Conservation (phyloP, 2,888 invertebrate species). For the Chouioia cunea region DNA sequence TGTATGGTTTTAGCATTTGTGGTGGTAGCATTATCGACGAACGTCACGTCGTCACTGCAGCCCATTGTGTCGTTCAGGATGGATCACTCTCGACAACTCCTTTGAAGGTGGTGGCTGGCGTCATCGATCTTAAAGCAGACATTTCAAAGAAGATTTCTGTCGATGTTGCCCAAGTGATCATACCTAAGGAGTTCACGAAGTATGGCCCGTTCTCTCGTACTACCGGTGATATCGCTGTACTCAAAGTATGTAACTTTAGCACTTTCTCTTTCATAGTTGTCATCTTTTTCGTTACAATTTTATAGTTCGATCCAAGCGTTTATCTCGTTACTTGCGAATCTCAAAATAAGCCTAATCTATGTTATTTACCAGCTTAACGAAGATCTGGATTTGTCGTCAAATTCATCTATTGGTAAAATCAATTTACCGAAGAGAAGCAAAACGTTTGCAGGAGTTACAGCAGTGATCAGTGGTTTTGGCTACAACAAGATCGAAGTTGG, state of each 20-base stretch:
- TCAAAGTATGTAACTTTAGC: slow-evolving; percentile 6
- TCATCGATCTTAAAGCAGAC: neutral
- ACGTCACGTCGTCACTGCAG: slow-evolving; percentile 10
- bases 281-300: neutral
- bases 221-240: slow-evolving; percentile 15
- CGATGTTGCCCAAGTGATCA: slow-evolving; percentile 3
- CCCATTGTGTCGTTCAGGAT: slow-evolving; percentile 12
- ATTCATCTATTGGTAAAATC: neutral
- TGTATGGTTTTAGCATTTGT: neutral
- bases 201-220: neutral
- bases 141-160: too few species aligned
- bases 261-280: neutral
- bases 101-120: slow-evolving; percentile 5
- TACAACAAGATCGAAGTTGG: neutral
- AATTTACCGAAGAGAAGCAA: neutral
- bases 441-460: neutral
- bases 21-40: slow-evolving; percentile 15
- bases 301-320: too few species aligned
- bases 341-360: neutral
- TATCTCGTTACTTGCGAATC: too few species aligned
- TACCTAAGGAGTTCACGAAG: neutral
- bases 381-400: neutral
- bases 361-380: slow-evolving; percentile 2
- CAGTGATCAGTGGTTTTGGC: slow-evolving; percentile 15
- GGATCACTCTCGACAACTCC: neutral